Evolutionary conservation across 2,888 invertebrate species (phyloP), one percentile per base, ranked within the genome.

Genomic region (Tridacna crocea): DNA sequence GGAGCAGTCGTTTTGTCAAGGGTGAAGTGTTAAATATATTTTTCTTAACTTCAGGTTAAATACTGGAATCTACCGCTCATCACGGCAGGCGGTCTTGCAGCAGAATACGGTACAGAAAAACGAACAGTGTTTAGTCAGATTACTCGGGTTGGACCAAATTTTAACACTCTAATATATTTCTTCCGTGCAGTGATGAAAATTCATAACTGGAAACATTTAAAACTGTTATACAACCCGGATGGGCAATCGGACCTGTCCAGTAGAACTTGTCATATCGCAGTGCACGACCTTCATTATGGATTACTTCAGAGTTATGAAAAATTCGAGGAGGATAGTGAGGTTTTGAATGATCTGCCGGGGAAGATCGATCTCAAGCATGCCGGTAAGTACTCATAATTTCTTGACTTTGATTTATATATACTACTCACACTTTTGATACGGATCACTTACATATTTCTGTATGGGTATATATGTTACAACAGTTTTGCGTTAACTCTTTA

Each of bases 11-110:
- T n/a, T n/a, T n/a, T n/a, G n/a, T n/a, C n/a, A n/a, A n/a, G n/a
- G 24, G 61, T 24, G 13, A 22, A 61, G 13, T 10, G 2, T 61
- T 24, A 61, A 19, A 61, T n/a, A 17, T 22, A 1, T 61, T 1
- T 13, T 61, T 61, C 15, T 61, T 61, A 13, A 63, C 75, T 80
- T 1, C 79, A 86, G 80, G 83, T 85, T 12, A 79, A 79, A 27
- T 91, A 88, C 80, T 98, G 98, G 98, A 97, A 98, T 94, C 96
- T 97, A 0, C 98, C 98, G 0, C 97, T 98, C 90, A 97, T 98
- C 88, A 98, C 98, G 11, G 90, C 94, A 0, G 94, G 94, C 0
- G 94, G 92, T 0, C 86, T 93, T 82, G 93, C 94, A 0, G 83
- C 86, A 1, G 94, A 94, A 76, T 94, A 93, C 80, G 92, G 91